Percentiles rank a stretch among this genome's conserved stretches.
phyloP scores from a whole-genome alignment of 2,888 invertebrate species.

The Agrotis exclamationis region DNA sequence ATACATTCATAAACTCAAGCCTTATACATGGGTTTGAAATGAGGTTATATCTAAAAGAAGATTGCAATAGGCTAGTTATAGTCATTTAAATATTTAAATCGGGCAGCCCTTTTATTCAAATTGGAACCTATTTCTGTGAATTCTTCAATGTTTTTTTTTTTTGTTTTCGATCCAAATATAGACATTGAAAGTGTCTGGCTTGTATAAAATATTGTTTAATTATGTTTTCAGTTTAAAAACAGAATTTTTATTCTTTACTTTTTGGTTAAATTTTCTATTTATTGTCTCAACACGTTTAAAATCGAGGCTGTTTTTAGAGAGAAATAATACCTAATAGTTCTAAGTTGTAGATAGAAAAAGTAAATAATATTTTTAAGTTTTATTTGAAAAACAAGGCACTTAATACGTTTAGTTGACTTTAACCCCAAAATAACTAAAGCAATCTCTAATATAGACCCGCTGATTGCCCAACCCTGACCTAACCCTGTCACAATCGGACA shows the following conservation, averaged over 20 bases:
- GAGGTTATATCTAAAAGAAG: too few species aligned
- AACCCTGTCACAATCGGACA: conserved; percentile 8
- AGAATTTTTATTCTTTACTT: too few species aligned
- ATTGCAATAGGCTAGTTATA: background rate
- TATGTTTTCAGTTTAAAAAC: too few species aligned
- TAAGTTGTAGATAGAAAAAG: too few species aligned
- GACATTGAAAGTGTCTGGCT: background rate
- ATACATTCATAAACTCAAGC: too few species aligned
- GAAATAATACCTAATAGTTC: too few species aligned
- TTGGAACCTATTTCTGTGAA: conserved; percentile 42
- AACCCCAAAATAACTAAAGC: conserved; percentile 7
- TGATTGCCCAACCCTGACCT: background rate
- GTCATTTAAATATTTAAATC: conserved; percentile 43
- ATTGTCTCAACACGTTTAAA: too few species aligned
- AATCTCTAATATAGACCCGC: conserved; percentile 1
- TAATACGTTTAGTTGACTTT: conserved; percentile 3
- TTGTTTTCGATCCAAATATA: conserved; percentile 12
- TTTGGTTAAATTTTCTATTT: too few species aligned
- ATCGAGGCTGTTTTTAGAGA: too few species aligned
- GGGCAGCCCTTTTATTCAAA: conserved; percentile 46
- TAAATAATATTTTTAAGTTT: background rate
- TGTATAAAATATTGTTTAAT: background rate
- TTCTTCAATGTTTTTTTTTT: conserved; percentile 13
- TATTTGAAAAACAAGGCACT: conserved; percentile 15
- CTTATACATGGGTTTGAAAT: too few species aligned